These are phyloP conservation scores for Orchesellides sinensis DNA, from an alignment of 2,888 invertebrate genomes.

Conservation along the genomic window DNA sequence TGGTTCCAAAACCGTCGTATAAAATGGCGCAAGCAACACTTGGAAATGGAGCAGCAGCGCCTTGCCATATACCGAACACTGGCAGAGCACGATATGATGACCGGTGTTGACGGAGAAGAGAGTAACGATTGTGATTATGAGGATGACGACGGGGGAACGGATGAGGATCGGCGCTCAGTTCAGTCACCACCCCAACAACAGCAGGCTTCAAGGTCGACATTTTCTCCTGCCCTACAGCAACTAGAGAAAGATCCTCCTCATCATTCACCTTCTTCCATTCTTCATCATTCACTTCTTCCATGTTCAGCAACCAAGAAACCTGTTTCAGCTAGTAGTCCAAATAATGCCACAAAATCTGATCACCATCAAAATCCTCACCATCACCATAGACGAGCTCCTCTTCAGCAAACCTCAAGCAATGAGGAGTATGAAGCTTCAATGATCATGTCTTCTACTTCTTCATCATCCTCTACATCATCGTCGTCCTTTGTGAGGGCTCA, in stretches of 20 bases:
- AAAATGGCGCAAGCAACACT: constrained; percentile 96
- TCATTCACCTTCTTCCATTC: not conserved
- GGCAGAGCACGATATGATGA: constrained; percentile 55
- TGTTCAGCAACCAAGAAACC: not conserved
- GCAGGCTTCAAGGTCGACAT: not conserved
- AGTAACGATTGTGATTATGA: constrained; percentile 58
- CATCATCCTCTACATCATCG: not conserved
- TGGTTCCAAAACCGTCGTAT: constrained; percentile 97
- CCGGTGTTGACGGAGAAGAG: constrained; percentile 70
- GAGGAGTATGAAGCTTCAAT: not conserved
- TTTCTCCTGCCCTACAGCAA: not conserved
- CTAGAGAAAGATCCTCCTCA: not conserved
- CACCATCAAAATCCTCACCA: not conserved
- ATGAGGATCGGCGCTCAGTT: constrained; percentile 4
- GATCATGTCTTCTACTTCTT: not conserved
- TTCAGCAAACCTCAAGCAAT: not conserved
- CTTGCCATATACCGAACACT: constrained; percentile 81
- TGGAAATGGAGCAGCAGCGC: constrained; percentile 93
- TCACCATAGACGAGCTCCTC: not conserved
- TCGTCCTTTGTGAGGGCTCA: not conserved
- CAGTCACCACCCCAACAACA: not conserved
- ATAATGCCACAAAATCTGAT: not conserved
- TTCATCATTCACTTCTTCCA: not conserved
- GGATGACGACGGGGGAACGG: constrained; percentile 26
- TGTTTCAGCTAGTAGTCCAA: not conserved